phyloP scores from a whole-genome alignment of 2,888 invertebrate species.

The Myathropa florea region DNA sequence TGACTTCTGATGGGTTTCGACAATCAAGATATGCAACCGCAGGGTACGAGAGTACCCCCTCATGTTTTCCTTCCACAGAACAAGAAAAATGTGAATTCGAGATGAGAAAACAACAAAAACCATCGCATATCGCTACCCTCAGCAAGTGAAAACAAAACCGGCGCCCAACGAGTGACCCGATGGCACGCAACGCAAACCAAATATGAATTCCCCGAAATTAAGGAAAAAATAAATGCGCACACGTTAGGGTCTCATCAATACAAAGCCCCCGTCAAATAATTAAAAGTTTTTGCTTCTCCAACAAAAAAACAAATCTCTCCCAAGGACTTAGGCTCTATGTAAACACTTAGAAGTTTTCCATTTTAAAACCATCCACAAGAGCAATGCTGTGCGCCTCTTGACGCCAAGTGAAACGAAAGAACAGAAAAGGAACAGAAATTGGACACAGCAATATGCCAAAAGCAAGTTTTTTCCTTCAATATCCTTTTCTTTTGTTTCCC shows the following conservation, averaged over 20 bases:
- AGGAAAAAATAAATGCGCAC: not conserved
- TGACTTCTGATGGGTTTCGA: not conserved
- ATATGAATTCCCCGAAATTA: not conserved
- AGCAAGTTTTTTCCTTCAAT: constrained; percentile 36
- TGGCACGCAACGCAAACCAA: not conserved
- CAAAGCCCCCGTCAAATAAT: constrained; percentile 21
- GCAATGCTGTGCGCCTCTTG: not conserved
- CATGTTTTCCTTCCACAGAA: not conserved
- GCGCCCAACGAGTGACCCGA: not conserved
- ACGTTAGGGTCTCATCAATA: not conserved
- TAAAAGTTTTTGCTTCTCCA: not conserved
- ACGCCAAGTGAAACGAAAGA: not conserved
- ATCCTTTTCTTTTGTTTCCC: not conserved
- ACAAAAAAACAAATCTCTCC: not conserved
- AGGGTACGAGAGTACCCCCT: not conserved
- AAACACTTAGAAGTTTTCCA: constrained; percentile 36
- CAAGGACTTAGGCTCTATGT: constrained; percentile 40
- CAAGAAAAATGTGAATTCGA: not conserved
- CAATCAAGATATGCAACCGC: not conserved
- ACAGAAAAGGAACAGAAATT: not conserved
- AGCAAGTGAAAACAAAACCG: not conserved
- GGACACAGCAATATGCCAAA: constrained; percentile 20
- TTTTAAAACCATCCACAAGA: not conserved
- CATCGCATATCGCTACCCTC: not conserved
- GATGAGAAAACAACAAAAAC: not conserved